Percentiles rank a stretch among this genome's conserved stretches.
Evolutionary conservation across 2,113 vertebrate genomes (phyloP).

Genomic region (Camelus dromedarius): DNA sequence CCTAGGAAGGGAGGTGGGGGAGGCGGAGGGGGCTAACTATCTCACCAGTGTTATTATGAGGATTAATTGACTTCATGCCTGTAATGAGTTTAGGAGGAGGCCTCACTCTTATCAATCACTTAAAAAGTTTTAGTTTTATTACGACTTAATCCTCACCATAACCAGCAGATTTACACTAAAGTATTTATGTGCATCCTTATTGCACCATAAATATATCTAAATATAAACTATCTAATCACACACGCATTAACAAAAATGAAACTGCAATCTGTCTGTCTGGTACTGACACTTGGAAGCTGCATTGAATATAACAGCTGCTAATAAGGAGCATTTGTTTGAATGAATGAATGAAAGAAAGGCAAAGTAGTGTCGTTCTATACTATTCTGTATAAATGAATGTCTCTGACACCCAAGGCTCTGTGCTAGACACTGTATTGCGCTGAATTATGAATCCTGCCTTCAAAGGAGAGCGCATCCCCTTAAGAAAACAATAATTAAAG

Average conservation of each 20-base stretch:
- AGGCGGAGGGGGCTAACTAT: background rate
- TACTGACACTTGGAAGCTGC: background rate
- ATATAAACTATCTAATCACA: background rate
- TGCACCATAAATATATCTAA: constrained; percentile 38
- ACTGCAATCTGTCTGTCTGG: background rate
- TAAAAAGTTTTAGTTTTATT: constrained; percentile 39
- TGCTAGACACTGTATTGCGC: background rate
- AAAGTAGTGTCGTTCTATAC: background rate
- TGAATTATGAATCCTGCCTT: background rate
- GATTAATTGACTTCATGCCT: background rate
- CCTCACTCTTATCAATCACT: background rate
- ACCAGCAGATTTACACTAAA: constrained; percentile 14
- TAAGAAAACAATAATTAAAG: background rate
- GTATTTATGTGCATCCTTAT: background rate
- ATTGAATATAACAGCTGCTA: background rate
- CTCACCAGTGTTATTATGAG: background rate
- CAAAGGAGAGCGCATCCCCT: background rate
- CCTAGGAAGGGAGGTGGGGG: background rate
- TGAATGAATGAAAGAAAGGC: background rate
- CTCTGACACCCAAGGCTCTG: background rate
- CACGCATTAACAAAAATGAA: constrained; percentile 10
- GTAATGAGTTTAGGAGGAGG: background rate
- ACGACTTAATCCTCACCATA: constrained; percentile 2
- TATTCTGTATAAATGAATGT: background rate
- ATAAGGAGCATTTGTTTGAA: background rate